Base-by-base conservation (phyloP, 2,113 vertebrate genomes). In the Xiphophorus couchianus region DNA sequence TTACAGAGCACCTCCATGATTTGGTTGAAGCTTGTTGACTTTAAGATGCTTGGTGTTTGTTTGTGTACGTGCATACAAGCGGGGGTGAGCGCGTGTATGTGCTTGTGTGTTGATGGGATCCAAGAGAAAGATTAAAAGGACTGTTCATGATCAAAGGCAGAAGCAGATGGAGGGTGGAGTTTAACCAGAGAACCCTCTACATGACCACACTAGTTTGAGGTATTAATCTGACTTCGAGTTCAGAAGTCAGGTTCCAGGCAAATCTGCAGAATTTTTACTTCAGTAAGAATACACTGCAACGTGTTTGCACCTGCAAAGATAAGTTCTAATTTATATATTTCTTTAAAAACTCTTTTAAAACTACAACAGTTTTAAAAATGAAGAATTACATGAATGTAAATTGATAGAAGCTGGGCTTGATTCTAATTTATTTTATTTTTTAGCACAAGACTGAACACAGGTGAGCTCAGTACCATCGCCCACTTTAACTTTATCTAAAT, bases 11-110 rank as follows among this genome's bases (percentile, higher is more conserved):
- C 86, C 84, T 3, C 83, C 73, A 89, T 82, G 68, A 69, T 88
- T 77, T 44, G 42, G 73, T 86, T 80, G 74, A 78, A 81, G 81
- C 84, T 86, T 90, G 88, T 90, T 91, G 83, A 75, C 68, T 80
- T 77, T 80, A 62, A 83, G 84, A 74, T 63, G 69, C 76, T 30
- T 48, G 8, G 31, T 64, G 66, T 81, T 65, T 76, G 81, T 81
- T 71, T 67, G 82, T 58, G 3, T 44, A 10, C 72, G 17, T n/a
- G 51, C 22, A n/a, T 10, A n/a, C 22, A 3, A n/a, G 51, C 25
- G 42, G 65, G 79, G 44, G 4, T 30, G 8, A 71, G 22, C 64
- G 35, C 68, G 51, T 69, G 39, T 69, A 31, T 73, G 51, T 73
- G 61, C 69, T 65, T 44, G 68, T 76, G 0, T 63, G 29, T 76